Percentiles rank a stretch among this genome's conserved stretches.
phyloP scores from a whole-genome alignment of 2,797 vertebrate species.

The Lacerta viridis region DNA sequence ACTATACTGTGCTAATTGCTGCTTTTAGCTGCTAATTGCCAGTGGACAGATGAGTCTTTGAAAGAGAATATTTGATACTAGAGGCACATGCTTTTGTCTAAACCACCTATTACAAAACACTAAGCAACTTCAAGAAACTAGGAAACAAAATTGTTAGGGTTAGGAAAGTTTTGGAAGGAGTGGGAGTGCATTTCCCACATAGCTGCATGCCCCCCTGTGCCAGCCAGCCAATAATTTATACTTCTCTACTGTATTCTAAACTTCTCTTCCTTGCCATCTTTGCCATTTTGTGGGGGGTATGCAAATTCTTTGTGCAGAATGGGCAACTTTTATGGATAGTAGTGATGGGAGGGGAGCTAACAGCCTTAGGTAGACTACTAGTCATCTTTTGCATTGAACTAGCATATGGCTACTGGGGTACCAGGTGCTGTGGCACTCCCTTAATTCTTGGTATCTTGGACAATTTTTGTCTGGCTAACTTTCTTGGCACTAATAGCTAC shows the following conservation, averaged over 20 bases:
- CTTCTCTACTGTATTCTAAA: background rate
- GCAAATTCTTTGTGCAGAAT: background rate
- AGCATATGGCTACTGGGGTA: background rate
- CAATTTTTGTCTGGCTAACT: background rate
- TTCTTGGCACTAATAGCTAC: background rate
- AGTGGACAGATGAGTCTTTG: slow-evolving; percentile 11
- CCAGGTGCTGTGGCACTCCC: background rate
- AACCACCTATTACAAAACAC: slow-evolving; percentile 11
- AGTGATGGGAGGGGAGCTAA: background rate
- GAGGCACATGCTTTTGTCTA: slow-evolving; percentile 14
- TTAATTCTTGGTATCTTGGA: background rate
- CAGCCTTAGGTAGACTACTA: background rate
- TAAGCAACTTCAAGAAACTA: background rate
- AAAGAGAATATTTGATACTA: slow-evolving; percentile 16
- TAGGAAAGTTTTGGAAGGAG: background rate
- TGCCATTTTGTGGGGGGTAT: background rate
- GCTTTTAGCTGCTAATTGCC: slow-evolving; percentile 20
- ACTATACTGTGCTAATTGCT: slow-evolving; percentile 24
- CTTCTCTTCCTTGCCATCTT: background rate
- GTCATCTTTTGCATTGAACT: background rate
- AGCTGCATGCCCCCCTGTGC: background rate
- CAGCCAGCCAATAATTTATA: background rate
- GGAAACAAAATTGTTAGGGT: background rate
- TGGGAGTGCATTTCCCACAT: background rate
- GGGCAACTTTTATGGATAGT: background rate